Base-by-base conservation (phyloP, 2,797 vertebrate species). In the Pempheris klunzingeri region DNA sequence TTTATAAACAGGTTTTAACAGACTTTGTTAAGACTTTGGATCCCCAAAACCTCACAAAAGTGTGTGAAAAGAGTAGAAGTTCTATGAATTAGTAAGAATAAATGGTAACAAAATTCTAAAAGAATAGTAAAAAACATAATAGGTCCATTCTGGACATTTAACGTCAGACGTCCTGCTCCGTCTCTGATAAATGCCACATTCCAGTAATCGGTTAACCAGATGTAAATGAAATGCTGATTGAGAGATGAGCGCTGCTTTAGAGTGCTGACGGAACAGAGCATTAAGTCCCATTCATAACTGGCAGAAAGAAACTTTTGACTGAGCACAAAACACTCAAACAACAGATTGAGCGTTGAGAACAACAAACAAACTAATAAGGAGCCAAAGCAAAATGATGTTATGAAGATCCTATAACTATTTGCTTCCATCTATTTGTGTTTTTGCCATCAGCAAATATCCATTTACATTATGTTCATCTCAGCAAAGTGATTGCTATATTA, bases 141-240 rank as follows among this genome's bases (percentile, higher is more conserved):
- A 11, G 18, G 44, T 7, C 13, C 1, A 28, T 14, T 17, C 17
- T 52, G 28, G 12, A 13, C 24, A 39, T 30, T 43, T 28, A 38
- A 30, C 32, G 7, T 59, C 10, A 50, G 11, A 34, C 17, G 36
- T 47, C 15, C 30, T 60, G 4, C n/a, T n/a, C 9, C 26, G 43
- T 26, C 44, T 24, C n/a, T 36, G 22, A 26, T 20, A 41, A 44
- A 28, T 20, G 24, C 34, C 47, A 20, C 26, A 2, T 59, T 52
- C 26, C 36, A 41, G 20, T 43, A 18, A 43, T 34, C 13, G 6
- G 17, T 36, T 12, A 49, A 55, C 26, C 11, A 63, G 14, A 36
- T 46, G 20, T 38, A 36, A 74, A 63, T 50, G 36, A 54, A 67
- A 43, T 17, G 18, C 24, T 41, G 64, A 57, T 22, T 36, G 49